Evolutionary conservation across 2,113 vertebrate species (phyloP), one percentile per base, ranked within the genome.

Genomic region (Caranx ignobilis): DNA sequence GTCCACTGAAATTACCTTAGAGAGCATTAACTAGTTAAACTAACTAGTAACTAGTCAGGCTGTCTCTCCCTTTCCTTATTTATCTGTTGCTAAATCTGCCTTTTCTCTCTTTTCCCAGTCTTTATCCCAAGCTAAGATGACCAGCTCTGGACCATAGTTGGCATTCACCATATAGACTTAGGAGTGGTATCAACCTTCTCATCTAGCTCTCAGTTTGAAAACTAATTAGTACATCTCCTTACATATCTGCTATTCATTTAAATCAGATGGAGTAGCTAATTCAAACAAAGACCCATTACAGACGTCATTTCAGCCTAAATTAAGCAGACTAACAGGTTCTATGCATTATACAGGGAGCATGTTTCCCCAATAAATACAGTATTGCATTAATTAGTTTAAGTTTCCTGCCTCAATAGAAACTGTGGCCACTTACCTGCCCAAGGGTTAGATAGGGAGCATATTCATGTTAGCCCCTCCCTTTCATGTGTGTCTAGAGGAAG

Each of bases 401-500:
- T 69, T 85, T 77, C 76, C 76, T 67, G 37, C 11, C 11, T 43
- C 19, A 12, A 4, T 59, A 62, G 16, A 59, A 2, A 12, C 6
- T 9, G 57, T 47, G 56, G 64, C 69, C 59, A 18, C 65, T 62
- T 19, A 75, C 60, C 43, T 35, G 15, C 41, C 19, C 12, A 19
- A 56, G 13, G 16, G 21, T 3, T 52, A 43, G 55, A 21, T 59
- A 15, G 21, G 21, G 13, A 35, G 31, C 43, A 15, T 56, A 18
- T 65, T 55, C 45, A 21, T 62, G 35, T 41, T 50, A n/a, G n/a
- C 32, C 26, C 37, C 43, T 54, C 57, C 31, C 71, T 66, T 69
- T 45, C 52, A 6, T 70, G 55, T 64, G 54, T 76, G 43, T 75
- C 26, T 64, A 26, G 41, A 77, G 71, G 71, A 90, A 87, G 67